Percentiles rank a stretch among this genome's conserved stretches.
These are phyloP conservation scores for Misgurnus mizolepis DNA, from an alignment of 2,113 vertebrate genomes.

Conservation along the genomic window DNA sequence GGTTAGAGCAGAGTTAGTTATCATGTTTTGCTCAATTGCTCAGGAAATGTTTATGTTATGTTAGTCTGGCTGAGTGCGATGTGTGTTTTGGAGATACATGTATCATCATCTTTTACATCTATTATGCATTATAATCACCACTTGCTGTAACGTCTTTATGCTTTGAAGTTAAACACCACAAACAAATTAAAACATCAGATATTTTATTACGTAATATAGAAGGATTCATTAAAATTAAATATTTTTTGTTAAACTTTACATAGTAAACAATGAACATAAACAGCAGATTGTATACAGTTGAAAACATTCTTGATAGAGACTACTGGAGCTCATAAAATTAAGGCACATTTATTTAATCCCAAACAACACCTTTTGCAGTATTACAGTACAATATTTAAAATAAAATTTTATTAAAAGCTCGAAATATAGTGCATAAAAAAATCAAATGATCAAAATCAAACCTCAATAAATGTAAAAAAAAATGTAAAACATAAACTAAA, in stretches of 20 bases:
- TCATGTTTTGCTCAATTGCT: too few relatives aligned
- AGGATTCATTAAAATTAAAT: slow-evolving; percentile 49
- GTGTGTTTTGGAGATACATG: too few relatives aligned
- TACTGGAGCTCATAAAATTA: slow-evolving; percentile 9
- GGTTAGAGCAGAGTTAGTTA: too few relatives aligned
- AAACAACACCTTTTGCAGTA: slow-evolving; percentile 13
- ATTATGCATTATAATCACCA: not conserved
- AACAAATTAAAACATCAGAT: slow-evolving; percentile 1
- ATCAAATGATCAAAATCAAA: not conserved
- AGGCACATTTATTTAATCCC: not conserved
- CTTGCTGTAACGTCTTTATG: not conserved
- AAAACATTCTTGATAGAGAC: slow-evolving; percentile 29
- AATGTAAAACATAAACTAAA: not conserved
- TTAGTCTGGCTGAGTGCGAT: too few relatives aligned
- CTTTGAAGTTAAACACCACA: slow-evolving; percentile 2
- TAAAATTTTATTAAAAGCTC: not conserved
- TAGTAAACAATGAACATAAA: slow-evolving; percentile 37
- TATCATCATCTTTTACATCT: too few relatives aligned
- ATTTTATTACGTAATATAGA: slow-evolving; percentile 40
- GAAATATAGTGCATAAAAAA: not conserved
- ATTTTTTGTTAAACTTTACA: slow-evolving; percentile 26
- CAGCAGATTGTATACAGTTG: slow-evolving; percentile 47
- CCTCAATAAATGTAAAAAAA: not conserved
- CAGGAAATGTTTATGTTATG: too few relatives aligned
- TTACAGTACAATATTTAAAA: not conserved